phyloP scores from a whole-genome alignment of 2,113 vertebrate species.

The Carassius auratus region DNA sequence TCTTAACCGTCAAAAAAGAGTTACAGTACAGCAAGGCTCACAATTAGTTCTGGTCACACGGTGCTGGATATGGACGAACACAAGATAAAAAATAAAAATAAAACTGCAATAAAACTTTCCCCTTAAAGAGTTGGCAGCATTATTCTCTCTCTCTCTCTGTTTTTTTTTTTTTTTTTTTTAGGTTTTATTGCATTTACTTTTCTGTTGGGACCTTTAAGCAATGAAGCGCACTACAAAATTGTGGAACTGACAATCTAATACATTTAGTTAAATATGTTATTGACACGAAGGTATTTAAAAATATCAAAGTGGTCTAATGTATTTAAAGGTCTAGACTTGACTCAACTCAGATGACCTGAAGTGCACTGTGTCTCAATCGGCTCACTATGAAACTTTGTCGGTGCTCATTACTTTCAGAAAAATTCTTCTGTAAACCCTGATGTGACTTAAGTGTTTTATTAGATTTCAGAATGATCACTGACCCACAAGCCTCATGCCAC shows the following conservation, averaged over 20 bases:
- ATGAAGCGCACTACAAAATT: not conserved
- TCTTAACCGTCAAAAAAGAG: not conserved
- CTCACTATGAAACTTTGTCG: conserved; percentile 5
- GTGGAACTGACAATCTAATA: not conserved
- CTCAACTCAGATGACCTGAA: not conserved
- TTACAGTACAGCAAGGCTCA: not conserved
- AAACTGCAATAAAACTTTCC: not conserved
- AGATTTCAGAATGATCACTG: conserved; percentile 22
- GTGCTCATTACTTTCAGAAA: conserved; percentile 10
- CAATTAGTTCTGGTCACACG: not conserved
- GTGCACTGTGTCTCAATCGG: not conserved
- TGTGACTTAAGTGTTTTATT: conserved; percentile 26
- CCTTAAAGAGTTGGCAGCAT: conserved; percentile 21
- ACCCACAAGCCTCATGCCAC: conserved; percentile 25
- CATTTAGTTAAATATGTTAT: not conserved
- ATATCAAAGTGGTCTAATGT: not conserved
- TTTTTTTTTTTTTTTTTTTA: not conserved
- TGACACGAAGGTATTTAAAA: not conserved
- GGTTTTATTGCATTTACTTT: not conserved
- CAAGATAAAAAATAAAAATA: not conserved
- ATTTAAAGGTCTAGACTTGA: no score
- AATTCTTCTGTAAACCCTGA: conserved; percentile 26
- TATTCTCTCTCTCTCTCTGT: not conserved
- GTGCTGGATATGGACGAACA: not conserved
- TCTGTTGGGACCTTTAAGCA: conserved; percentile 6